Percentiles rank a stretch among this genome's conserved stretches.
These are phyloP conservation scores for Sphenopsis melanotis DNA, from an alignment of 2,797 vertebrate genomes.

Conservation along the genomic window DNA sequence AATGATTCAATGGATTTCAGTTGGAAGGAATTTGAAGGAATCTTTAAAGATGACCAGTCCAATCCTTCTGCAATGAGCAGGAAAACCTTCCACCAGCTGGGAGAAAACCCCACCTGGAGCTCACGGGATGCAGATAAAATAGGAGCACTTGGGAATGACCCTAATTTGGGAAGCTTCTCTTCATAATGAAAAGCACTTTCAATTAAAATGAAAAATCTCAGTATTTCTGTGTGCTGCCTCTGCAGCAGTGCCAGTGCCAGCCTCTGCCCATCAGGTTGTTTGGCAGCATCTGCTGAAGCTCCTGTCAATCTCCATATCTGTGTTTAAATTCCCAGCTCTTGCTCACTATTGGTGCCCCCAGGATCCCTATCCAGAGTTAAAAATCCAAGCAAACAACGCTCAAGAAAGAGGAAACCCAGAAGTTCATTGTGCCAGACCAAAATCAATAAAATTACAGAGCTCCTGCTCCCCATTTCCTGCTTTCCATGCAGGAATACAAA, in stretches of 20 bases:
- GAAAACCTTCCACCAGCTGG: neutral
- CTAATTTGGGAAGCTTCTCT: neutral
- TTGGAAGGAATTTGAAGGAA: neutral
- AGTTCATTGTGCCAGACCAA: conserved; percentile 45
- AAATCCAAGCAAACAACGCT: neutral
- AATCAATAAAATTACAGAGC: conserved; percentile 16
- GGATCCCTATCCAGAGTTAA: neutral
- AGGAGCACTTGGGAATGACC: neutral
- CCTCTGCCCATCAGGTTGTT: neutral
- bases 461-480: conserved; percentile 6
- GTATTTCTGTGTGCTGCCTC: neutral
- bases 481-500: neutral
- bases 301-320: neutral
- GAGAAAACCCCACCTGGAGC: neutral
- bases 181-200: neutral
- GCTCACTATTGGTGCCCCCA: neutral
- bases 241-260: neutral
- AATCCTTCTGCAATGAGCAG: neutral
- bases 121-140: neutral
- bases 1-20: neutral
- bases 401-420: neutral
- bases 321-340: neutral
- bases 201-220: neutral
- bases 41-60: neutral
- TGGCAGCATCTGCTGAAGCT: neutral